Percentiles rank a stretch among this genome's conserved stretches.
phyloP scores from a whole-genome alignment of 2,797 vertebrate genomes.

The Orestias chungarensis region DNA sequence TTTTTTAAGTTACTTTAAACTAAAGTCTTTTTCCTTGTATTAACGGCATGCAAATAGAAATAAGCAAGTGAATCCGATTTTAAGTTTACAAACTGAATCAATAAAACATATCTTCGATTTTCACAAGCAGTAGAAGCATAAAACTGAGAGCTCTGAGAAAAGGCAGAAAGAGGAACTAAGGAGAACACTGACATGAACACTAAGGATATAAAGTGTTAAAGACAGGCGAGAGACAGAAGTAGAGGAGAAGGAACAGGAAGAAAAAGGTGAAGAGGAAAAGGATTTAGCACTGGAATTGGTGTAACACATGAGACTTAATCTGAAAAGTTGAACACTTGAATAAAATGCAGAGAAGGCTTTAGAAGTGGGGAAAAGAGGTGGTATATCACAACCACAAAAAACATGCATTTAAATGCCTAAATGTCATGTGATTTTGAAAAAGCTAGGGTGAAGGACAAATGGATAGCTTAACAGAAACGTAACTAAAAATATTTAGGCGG shows the following conservation, averaged over 20 bases:
- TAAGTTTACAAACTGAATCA: background rate
- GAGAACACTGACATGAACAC: constrained; percentile 25
- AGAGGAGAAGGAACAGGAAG: constrained; percentile 24
- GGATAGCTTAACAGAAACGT: constrained; percentile 1
- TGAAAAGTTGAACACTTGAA: constrained; percentile 10
- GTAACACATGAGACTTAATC: constrained; percentile 14
- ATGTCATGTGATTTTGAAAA: background rate
- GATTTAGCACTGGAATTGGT: constrained; percentile 21
- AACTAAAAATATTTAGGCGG: background rate
- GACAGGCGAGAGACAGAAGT: constrained; percentile 29
- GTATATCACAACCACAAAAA: constrained; percentile 7
- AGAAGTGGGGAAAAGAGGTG: background rate
- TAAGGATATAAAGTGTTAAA: background rate
- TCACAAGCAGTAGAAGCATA: constrained; percentile 7
- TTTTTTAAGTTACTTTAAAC: background rate
- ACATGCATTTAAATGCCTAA: constrained; percentile 1
- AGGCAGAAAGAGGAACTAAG: constrained; percentile 23
- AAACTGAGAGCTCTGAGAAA: constrained; percentile 9
- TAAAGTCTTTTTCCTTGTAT: background rate
- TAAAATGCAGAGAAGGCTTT: constrained; percentile 10
- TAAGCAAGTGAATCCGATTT: background rate
- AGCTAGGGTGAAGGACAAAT: background rate
- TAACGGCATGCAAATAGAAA: background rate
- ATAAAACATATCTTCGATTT: background rate
- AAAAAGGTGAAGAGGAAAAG: constrained; percentile 29